Percentiles rank a stretch among this genome's conserved stretches.
These are phyloP conservation scores for Oostethus manadensis DNA, from an alignment of 2,113 vertebrate species.

Conservation along the genomic window DNA sequence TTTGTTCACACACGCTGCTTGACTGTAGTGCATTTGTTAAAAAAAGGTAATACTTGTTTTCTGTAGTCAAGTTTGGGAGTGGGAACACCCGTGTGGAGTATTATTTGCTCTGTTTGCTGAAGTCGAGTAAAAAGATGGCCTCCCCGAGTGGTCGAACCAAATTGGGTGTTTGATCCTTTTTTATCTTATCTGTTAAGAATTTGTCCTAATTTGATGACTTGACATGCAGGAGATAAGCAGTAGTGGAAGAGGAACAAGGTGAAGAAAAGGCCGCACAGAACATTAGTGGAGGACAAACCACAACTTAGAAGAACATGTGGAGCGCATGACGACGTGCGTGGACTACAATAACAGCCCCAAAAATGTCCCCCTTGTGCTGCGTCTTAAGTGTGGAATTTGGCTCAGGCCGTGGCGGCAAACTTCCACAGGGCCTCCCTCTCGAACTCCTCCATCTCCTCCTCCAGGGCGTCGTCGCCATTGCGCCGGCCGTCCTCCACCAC, in stretches of 20 bases:
- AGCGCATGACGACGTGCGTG: neutral
- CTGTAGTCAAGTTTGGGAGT: too few species aligned
- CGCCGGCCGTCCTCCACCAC: conserved; percentile 68
- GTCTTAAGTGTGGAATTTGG: conserved; percentile 24
- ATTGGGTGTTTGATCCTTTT: conserved; percentile 23
- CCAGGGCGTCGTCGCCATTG: conserved; percentile 55
- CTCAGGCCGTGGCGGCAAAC: conserved; percentile 56
- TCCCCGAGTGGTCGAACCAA: conserved; percentile 43
- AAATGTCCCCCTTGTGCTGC: conserved; percentile 38
- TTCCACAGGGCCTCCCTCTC: conserved; percentile 77
- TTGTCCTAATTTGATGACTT: too few species aligned
- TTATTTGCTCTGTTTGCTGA: neutral
- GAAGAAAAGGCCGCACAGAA: too few species aligned
- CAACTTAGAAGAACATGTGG: too few species aligned
- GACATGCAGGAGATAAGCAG: too few species aligned
- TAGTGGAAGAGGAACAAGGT: too few species aligned
- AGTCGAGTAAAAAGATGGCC: conserved; percentile 22
- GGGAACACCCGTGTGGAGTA: too few species aligned
- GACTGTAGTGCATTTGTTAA: too few species aligned
- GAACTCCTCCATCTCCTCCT: conserved; percentile 83
- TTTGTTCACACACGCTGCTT: too few species aligned
- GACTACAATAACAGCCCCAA: conserved; percentile 48
- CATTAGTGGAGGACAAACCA: too few species aligned
- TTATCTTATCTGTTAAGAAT: too few species aligned
- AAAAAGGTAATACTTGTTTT: too few species aligned